A percentile compares a stretch with the other conserved stretches of the same genome.
Conservation (phyloP, 92 coral and sea anemone species). For the Pocillopora grandis region DNA sequence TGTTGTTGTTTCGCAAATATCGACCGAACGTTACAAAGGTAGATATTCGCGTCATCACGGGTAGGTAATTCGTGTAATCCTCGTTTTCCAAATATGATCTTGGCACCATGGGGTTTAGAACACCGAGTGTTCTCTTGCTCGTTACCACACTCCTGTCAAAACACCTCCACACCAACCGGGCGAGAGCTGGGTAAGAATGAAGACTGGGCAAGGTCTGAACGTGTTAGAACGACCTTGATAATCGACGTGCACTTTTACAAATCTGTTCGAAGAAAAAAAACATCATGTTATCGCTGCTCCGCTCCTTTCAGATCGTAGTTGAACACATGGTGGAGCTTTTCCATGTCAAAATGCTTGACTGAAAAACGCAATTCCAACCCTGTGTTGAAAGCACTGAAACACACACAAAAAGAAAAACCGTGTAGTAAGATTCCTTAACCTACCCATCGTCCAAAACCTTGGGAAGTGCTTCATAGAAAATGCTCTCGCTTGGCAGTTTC, state of each 20-base stretch:
- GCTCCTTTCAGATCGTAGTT: not conserved
- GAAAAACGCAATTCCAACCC: no score
- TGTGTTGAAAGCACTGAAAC: not conserved
- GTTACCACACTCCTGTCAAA: slow-evolving; percentile 48
- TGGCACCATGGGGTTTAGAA: not conserved
- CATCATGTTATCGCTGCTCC: not conserved
- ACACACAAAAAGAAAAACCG: not conserved
- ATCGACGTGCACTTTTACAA: slow-evolving; percentile 27
- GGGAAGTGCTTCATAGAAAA: slow-evolving; percentile 32
- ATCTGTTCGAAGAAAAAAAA: not conserved
- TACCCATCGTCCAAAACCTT: slow-evolving; percentile 21
- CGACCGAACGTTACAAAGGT: not conserved
- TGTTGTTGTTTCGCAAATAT: not conserved
- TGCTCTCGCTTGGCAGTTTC: slow-evolving; percentile 23
- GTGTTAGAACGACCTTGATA: slow-evolving; percentile 32
- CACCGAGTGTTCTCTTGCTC: not conserved
- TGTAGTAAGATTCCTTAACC: slow-evolving; percentile 1
- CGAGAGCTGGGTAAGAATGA: slow-evolving; percentile 47
- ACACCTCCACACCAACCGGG: slow-evolving; percentile 59
- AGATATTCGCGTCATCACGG: not conserved
- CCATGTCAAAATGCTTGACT: no score
- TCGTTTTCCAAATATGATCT: not conserved
- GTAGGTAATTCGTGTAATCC: not conserved
- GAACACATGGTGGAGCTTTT: no score
- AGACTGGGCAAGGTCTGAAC: slow-evolving; percentile 42